A percentile compares a stretch with the other conserved stretches of the same genome.
phyloP scores from a whole-genome alignment of 2,888 invertebrate species.

The Tetropium fuscum region DNA sequence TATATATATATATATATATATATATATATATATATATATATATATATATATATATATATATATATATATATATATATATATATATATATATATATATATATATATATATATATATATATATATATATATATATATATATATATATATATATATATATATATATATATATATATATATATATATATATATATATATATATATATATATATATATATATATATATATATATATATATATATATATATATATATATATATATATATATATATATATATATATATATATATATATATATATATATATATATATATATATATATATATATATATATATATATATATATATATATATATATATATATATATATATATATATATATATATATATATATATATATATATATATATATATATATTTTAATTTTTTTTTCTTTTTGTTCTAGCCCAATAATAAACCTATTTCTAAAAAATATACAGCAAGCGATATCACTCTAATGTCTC shows the following conservation, averaged over 20 bases:
- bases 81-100: background rate
- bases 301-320: background rate
- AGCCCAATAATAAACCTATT: constrained; percentile 15
- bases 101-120: background rate
- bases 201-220: background rate
- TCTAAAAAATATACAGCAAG: constrained; percentile 47
- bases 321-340: background rate
- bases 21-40: background rate
- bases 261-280: background rate
- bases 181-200: background rate
- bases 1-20: background rate
- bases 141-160: background rate
- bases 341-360: background rate
- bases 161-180: background rate
- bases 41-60: background rate
- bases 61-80: background rate
- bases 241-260: background rate
- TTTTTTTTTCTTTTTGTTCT: constrained; percentile 16
- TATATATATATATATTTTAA: background rate
- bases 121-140: background rate
- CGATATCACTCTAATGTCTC: constrained; percentile 65
- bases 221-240: background rate
- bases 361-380: background rate
- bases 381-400: background rate
- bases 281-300: background rate